Base-by-base conservation (phyloP, 2,797 vertebrate genomes). In the Platalea minor region DNA sequence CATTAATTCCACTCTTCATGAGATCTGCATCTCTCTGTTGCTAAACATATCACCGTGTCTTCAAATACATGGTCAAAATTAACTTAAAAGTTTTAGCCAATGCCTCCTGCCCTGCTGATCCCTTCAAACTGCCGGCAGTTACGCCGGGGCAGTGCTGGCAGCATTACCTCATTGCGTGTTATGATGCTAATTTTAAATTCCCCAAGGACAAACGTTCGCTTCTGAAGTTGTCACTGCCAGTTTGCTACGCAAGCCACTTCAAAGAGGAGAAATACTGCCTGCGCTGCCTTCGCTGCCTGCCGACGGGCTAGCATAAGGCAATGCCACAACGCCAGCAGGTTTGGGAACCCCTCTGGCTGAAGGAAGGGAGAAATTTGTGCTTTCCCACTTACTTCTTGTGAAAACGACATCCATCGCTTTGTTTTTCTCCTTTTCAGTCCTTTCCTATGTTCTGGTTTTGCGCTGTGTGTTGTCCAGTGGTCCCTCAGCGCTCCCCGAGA, bases 131-230 rank as follows among this genome's bases (percentile, higher is more conserved):
- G 51, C 29, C 6, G 0, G 0, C 7, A 3, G 87, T 37, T 54
- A 48, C 25, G 10, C 0, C 1, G 18, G 45, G 70, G 28, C 51
- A 60, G 46, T 0, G 0, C 75, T 57, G 69, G 63, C 84, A 35
- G 45, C 37, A 39, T 39, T 39, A 39, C 37, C 9, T 39, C 37
- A 39, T 39, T 39, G 67, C 16, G 1, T 56, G 64, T 63, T 80
- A 63, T 7, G 48, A 53, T 85, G 89, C 89, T 85, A 45, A 96
- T 91, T 92, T 95, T 93, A 75, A 89, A 70, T 74, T 77, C 61
- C 89, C 65, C 72, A 57, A 83, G 91, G 94, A 88, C 89, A 96
- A 93, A 88, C 15, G 6, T 93, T 89, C 56, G 25, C 43, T 82
- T 69, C 51, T 77, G 4, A 86, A 61, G 77, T 13, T 50, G 75